Conservation (phyloP, 2,113 vertebrate species). For the Dromas ardeola region DNA sequence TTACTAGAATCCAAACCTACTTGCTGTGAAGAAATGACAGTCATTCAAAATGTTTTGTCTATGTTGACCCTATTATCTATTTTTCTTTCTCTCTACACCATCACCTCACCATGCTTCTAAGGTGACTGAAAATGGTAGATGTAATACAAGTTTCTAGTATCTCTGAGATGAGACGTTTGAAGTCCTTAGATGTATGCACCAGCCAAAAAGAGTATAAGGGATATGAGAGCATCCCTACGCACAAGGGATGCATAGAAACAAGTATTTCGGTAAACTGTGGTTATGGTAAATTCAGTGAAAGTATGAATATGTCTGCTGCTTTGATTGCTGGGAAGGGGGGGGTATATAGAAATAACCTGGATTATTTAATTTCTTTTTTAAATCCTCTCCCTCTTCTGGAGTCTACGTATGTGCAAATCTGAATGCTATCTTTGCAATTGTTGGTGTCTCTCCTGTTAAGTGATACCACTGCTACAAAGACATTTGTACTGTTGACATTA, state of each 20-base stretch:
- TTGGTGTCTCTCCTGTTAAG: not conserved
- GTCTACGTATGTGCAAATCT: not conserved
- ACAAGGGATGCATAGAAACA: not conserved
- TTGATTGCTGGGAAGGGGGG: not conserved
- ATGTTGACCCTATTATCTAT: not conserved
- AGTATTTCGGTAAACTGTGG: not conserved
- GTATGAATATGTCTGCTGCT: not conserved
- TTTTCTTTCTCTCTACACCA: not conserved
- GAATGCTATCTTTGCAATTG: not conserved
- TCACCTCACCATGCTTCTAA: accelerated
- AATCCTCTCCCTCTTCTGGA: not conserved
- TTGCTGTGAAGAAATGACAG: not conserved
- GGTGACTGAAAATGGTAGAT: not conserved
- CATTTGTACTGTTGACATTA: not conserved
- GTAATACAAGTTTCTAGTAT: not conserved
- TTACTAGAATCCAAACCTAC: not conserved
- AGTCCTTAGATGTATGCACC: not conserved
- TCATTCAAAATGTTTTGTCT: not conserved
- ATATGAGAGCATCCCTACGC: not conserved
- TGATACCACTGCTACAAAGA: not conserved
- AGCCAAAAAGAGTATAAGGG: not conserved
- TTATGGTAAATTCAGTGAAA: not conserved
- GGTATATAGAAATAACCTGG: not conserved
- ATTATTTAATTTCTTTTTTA: not conserved
- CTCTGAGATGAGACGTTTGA: not conserved